Evolutionary conservation across 2,888 invertebrate genomes (phyloP).

Genomic region (Theretra japonica): DNA sequence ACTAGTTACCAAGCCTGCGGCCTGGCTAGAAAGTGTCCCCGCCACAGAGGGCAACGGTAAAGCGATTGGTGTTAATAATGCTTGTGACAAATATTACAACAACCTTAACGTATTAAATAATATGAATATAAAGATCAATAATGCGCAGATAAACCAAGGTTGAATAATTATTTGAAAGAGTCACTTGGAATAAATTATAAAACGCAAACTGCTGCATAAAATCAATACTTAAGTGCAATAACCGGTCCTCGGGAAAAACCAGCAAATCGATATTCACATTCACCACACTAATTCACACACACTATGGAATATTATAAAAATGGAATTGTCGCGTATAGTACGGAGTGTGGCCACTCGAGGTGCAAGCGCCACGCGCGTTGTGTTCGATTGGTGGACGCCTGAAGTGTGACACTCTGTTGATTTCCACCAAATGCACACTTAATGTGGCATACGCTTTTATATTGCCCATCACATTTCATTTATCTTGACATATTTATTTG

Average conservation of each 20-base stretch:
- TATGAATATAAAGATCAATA: too few relatives aligned
- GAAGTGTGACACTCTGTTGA: slow-evolving; percentile 23
- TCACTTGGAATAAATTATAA: slow-evolving; percentile 3
- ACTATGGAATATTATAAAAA: neutral
- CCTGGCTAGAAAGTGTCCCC: too few relatives aligned
- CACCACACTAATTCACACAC: slow-evolving; percentile 29
- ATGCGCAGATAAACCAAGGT: too few relatives aligned
- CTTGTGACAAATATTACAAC: too few relatives aligned
- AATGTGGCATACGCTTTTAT: slow-evolving; percentile 12
- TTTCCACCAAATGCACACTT: slow-evolving; percentile 23
- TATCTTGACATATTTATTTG: neutral
- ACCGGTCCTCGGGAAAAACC: slow-evolving; percentile 31
- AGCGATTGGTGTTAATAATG: too few relatives aligned
- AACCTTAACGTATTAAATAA: too few relatives aligned
- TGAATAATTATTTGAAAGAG: neutral
- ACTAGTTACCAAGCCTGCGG: too few relatives aligned
- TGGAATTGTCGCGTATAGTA: neutral
- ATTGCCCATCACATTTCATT: neutral
- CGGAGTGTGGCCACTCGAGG: neutral
- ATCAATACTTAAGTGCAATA: slow-evolving; percentile 21
- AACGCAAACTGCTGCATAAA: slow-evolving; percentile 17
- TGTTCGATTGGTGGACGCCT: slow-evolving; percentile 16
- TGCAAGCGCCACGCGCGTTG: slow-evolving; percentile 17
- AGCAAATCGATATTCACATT: slow-evolving; percentile 34
- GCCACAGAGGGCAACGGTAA: too few relatives aligned